Percentiles rank a stretch among this genome's conserved stretches.
These are phyloP conservation scores for Mustela nigripes DNA, from an alignment of 2,113 vertebrate species.

Conservation along the genomic window DNA sequence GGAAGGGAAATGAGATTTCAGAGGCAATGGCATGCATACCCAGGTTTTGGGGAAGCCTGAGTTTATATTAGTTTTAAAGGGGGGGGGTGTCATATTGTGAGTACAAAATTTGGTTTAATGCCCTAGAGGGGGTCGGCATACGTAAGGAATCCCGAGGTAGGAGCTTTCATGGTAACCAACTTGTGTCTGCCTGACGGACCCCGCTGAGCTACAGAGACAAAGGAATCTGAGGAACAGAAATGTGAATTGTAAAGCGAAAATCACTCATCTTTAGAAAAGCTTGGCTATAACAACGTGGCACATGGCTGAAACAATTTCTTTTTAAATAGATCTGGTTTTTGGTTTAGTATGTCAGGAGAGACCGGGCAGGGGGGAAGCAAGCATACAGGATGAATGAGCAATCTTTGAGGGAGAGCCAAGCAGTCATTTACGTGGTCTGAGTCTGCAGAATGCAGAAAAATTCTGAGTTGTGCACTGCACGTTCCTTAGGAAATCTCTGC, in stretches of 20 bases:
- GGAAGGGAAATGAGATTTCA: slow-evolving; percentile 10
- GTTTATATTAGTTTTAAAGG: not conserved
- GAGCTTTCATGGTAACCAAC: not conserved
- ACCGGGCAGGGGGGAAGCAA: no score
- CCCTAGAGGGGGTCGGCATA: not conserved
- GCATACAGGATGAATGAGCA: not conserved
- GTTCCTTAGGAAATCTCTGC: not conserved
- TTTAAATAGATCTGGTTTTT: not conserved
- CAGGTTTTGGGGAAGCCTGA: not conserved
- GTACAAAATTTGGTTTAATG: not conserved
- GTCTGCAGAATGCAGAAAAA: not conserved
- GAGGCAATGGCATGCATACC: not conserved
- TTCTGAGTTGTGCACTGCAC: not conserved
- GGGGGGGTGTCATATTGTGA: not conserved
- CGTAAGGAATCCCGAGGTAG: not conserved
- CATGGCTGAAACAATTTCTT: not conserved
- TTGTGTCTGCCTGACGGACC: not conserved
- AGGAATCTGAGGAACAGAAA: not conserved
- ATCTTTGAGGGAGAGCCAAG: not conserved
- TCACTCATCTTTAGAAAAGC: not conserved
- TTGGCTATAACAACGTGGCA: slow-evolving; percentile 8
- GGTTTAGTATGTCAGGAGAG: not conserved
- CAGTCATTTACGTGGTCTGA: not conserved
- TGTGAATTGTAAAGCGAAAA: not conserved
- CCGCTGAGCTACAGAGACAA: not conserved